These are phyloP conservation scores for Rhaphigaster nebulosa DNA, from an alignment of 2,888 invertebrate species.

Conservation along the genomic window DNA sequence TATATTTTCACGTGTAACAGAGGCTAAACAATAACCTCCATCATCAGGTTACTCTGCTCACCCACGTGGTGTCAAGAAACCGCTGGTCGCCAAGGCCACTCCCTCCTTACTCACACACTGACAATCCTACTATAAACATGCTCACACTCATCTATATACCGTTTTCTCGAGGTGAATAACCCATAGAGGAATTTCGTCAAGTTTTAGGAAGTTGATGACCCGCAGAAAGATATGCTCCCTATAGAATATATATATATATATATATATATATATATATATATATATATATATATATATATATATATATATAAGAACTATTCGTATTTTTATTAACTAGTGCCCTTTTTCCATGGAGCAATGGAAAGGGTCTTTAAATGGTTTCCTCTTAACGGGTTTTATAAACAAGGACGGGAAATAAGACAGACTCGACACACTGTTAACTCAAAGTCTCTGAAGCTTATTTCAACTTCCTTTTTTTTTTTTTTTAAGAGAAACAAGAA, in stretches of 20 bases:
- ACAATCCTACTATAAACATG: neutral
- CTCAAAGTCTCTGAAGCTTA: neutral
- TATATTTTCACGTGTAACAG: neutral
- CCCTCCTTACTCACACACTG: constrained; percentile 31
- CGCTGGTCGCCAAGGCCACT: neutral
- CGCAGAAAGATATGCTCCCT: neutral
- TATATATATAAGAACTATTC: neutral
- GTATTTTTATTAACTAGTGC: neutral
- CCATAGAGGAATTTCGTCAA: constrained; percentile 16
- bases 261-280: too few species aligned
- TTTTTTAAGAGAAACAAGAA: neutral
- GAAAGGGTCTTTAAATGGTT: neutral
- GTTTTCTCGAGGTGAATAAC: constrained; percentile 44
- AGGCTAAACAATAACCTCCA: neutral
- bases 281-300: too few species aligned
- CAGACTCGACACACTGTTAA: neutral
- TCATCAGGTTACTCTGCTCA: neutral
- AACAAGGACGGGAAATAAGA: neutral
- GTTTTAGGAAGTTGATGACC: constrained; percentile 19
- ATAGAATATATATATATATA: too few species aligned
- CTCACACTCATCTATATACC: constrained; percentile 25
- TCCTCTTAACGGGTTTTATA: neutral
- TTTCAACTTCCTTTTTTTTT: neutral
- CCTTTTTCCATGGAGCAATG: neutral
- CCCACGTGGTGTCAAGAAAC: constrained; percentile 25